Evolutionary conservation across 2,113 vertebrate genomes (phyloP), one percentile per base, ranked within the genome.

Genomic region (Dinomys branickii): DNA sequence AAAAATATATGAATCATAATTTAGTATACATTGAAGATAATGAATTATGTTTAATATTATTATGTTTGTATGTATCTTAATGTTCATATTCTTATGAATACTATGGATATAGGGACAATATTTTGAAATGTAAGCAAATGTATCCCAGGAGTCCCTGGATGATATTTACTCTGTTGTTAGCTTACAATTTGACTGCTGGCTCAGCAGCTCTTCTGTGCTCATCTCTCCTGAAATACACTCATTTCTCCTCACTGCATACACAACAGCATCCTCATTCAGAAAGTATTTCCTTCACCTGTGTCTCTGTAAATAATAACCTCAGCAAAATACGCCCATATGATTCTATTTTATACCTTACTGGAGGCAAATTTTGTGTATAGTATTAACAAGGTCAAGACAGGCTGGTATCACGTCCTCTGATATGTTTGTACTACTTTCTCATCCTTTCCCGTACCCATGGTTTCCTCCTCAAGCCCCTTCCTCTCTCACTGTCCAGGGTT

Each of bases 11-110:
- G 33, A 87, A 47, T 3, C 41, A 80, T 5, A 84, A 86, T 75
- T 85, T 85, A 86, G 4, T 92, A 0, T 91, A n/a, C 33, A 73
- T 6, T 63, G 26, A 94, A 85, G 59, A n/a, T 33, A 82, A 3
- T 63, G 33, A 85, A 65, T 41, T n/a, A 69, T 5, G 84, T 81
- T 91, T 90, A 52, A 75, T 97, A 95, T 44, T 26, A 91, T 65
- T 4, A 87, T n/a, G n/a, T n/a, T n/a, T n/a, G n/a, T n/a, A 73
- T 92, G 0, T 63, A 75, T 56, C 93, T 95, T 80, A 95, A 78
- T 67, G 75, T 44, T 88, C 59, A 54, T 52, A 94, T 73, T 65
- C 2, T 88, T 82, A 85, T 1, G 20, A 35, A 54, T 58, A 47
- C 52, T 73, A 47, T 92, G 24, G 87, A 92, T 80, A 38, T 41